Percentiles rank a stretch among this genome's conserved stretches.
Conservation (phyloP, 92 coral and sea anemone genomes). For the Porites lobata region DNA sequence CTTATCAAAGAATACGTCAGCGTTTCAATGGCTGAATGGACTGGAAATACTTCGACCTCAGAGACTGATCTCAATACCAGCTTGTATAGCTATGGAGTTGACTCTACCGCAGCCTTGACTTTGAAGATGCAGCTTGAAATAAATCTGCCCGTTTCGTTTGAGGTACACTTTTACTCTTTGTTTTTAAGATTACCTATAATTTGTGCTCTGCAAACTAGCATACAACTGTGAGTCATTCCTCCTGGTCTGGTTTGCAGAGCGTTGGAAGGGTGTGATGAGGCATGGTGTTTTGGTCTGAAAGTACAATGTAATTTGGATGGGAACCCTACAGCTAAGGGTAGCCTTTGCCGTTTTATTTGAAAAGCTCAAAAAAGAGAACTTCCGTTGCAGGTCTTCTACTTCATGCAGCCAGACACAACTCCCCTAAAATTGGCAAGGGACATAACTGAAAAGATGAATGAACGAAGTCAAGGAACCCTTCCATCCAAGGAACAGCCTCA, state of each 20-base stretch:
- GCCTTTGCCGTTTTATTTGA: no score
- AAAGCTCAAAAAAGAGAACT: neutral
- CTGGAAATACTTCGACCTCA: constrained; percentile 49
- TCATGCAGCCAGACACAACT: constrained; percentile 91
- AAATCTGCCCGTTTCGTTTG: constrained; percentile 77
- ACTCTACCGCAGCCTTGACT: constrained; percentile 78
- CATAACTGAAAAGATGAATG: constrained; percentile 31
- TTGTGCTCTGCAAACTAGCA: no score
- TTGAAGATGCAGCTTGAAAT: constrained; percentile 76
- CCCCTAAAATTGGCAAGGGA: constrained; percentile 65
- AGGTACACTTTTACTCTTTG: constrained; percentile 50
- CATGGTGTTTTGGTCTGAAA: no score
- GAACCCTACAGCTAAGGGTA: no score
- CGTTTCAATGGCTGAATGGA: constrained; percentile 65
- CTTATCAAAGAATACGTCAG: constrained; percentile 63
- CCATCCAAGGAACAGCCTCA: neutral
- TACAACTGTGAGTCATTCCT: no score
- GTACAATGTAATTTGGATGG: no score
- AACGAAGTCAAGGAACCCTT: neutral
- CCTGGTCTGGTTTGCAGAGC: no score
- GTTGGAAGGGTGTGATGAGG: no score
- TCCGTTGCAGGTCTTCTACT: constrained; percentile 78
- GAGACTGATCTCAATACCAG: constrained; percentile 79
- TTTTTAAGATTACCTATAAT: neutral
- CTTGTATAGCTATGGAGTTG: constrained; percentile 84